Percentiles rank a stretch among this genome's conserved stretches.
Conservation (phyloP, 2,888 invertebrate genomes). For the Tenthredo mesomela region DNA sequence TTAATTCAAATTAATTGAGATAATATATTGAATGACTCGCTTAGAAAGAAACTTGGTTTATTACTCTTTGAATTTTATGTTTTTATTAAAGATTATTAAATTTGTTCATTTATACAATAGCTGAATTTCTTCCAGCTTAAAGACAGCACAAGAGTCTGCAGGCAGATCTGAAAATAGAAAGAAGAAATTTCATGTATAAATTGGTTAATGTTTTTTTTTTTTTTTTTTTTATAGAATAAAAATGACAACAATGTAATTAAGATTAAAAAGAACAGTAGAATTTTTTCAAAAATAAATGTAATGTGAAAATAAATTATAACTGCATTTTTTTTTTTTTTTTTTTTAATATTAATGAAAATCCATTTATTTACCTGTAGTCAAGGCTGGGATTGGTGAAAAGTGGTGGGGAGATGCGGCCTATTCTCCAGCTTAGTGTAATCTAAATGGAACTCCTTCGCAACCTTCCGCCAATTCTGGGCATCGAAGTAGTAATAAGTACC, state of each 20-base stretch:
- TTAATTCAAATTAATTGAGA: background rate
- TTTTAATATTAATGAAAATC: background rate
- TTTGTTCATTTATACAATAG: slow-evolving; percentile 79
- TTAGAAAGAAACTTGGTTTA: slow-evolving; percentile 68
- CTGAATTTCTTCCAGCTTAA: slow-evolving; percentile 76
- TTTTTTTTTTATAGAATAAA: background rate
- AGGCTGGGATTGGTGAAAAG: slow-evolving; percentile 82
- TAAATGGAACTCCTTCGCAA: slow-evolving; percentile 98
- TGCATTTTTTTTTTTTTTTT: slow-evolving; percentile 55
- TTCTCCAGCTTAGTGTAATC: slow-evolving; percentile 99
- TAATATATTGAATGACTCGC: slow-evolving; percentile 54
- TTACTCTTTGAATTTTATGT: slow-evolving; percentile 77
- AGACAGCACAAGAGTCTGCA: slow-evolving; percentile 76
- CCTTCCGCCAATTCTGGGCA: slow-evolving; percentile 99
- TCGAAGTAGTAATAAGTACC: slow-evolving; percentile 99
- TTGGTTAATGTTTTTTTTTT: background rate
- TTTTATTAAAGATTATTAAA: slow-evolving; percentile 78
- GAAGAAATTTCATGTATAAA: slow-evolving; percentile 54
- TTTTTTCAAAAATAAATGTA: background rate
- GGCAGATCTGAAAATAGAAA: slow-evolving; percentile 73
- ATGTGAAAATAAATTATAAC: background rate
- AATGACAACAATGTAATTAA: background rate
- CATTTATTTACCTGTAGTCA: slow-evolving; percentile 73
- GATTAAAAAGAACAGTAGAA: background rate
- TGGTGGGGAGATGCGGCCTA: slow-evolving; percentile 88